Conservation (phyloP, 2,888 invertebrate genomes). For the Campoplex capitator region DNA sequence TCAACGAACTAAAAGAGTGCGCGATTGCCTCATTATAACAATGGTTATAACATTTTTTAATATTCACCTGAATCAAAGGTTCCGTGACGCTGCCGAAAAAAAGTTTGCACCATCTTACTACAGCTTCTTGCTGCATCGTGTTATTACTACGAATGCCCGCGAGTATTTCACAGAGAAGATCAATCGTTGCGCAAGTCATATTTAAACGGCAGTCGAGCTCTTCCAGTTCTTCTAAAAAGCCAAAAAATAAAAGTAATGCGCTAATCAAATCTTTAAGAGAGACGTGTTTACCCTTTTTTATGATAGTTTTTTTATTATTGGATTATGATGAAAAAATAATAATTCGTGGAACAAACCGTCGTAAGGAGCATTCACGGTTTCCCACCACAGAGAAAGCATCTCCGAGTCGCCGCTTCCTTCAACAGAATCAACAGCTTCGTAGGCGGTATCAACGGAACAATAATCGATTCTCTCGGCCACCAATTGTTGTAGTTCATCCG, state of each 20-base stretch:
- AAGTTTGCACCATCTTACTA: conserved; percentile 85
- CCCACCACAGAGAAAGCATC: conserved; percentile 80
- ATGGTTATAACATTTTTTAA: neutral
- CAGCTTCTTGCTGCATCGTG: conserved; percentile 85
- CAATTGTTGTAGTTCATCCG: conserved; percentile 76
- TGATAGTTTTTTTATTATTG: no score
- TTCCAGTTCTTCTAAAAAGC: conserved; percentile 85
- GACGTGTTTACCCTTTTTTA: no score
- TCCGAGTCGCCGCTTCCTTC: conserved; percentile 82
- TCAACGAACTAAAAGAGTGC: neutral
- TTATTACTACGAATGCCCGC: conserved; percentile 84
- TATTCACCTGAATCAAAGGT: conserved; percentile 76
- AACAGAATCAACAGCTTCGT: conserved; percentile 88
- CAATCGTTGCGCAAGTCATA: conserved; percentile 84
- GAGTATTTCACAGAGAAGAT: conserved; percentile 85
- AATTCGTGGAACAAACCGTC: conserved; percentile 74
- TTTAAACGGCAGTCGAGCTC: conserved; percentile 85
- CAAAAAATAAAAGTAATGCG: neutral
- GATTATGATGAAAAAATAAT: neutral
- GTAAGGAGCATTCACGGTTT: conserved; percentile 77
- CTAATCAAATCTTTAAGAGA: no score
- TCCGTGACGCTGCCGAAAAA: conserved; percentile 84
- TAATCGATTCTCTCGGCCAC: conserved; percentile 86
- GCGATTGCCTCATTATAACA: neutral
- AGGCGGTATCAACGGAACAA: conserved; percentile 87